Percentiles rank a stretch among this genome's conserved stretches.
Conservation (phyloP, 2,888 invertebrate genomes). For the Melipona beecheii region DNA sequence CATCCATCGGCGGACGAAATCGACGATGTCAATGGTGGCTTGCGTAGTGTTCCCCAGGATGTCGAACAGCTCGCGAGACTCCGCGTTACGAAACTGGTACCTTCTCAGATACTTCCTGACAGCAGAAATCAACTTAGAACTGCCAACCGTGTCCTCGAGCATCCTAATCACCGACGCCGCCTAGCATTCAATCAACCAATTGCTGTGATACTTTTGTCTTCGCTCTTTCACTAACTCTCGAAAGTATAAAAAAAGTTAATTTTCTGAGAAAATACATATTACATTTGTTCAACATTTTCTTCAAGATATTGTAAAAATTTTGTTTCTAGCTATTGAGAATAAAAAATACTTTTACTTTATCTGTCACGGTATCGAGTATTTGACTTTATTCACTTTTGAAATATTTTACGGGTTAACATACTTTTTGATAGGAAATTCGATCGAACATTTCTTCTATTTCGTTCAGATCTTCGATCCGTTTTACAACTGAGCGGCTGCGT, state of each 20-base stretch:
- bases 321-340: not conserved
- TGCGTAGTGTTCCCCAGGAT: constrained; percentile 53
- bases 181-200: constrained; percentile 40
- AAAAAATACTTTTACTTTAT: not conserved
- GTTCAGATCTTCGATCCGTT: constrained; percentile 43
- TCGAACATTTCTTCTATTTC: constrained; percentile 70
- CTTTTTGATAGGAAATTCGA: constrained; percentile 71
- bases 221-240: not conserved
- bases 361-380: not conserved
- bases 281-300: not conserved
- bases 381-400: not conserved
- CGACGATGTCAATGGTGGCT: constrained; percentile 50
- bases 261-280: not conserved
- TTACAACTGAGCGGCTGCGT: constrained; percentile 62
- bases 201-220: not conserved
- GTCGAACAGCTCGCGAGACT: constrained; percentile 64
- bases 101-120: constrained; percentile 60
- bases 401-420: constrained; percentile 5
- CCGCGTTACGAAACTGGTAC: constrained; percentile 65
- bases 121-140: constrained; percentile 52
- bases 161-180: constrained; percentile 69
- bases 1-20: constrained; percentile 65
- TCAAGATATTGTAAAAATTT: not conserved
- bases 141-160: constrained; percentile 65
- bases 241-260: not conserved